Conservation (phyloP, 2,113 vertebrate genomes). For the Lynx canadensis region DNA sequence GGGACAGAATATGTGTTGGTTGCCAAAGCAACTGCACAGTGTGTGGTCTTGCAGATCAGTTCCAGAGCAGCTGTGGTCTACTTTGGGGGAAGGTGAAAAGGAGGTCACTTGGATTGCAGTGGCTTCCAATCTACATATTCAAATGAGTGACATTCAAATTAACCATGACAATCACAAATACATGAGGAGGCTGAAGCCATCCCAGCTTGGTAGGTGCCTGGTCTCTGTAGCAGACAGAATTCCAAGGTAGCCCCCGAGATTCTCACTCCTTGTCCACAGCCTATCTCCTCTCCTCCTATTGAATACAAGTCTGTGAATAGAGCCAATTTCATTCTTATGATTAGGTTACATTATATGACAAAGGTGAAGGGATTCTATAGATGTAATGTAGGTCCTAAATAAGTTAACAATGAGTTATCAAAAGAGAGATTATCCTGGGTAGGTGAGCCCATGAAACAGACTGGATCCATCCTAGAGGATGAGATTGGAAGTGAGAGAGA, state of each 20-base stretch:
- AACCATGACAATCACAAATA: background rate
- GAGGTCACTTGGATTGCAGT: slow-evolving; percentile 5
- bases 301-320: background rate
- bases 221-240: background rate
- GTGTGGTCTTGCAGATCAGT: background rate
- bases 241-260: background rate
- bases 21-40: slow-evolving; percentile 48
- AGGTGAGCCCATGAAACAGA: background rate
- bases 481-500: background rate
- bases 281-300: background rate
- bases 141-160: background rate
- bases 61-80: slow-evolving; percentile 41
- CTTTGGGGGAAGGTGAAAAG: background rate
- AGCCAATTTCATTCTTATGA: background rate
- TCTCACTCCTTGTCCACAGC: background rate
- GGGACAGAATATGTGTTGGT: background rate
- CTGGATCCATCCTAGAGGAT: background rate
- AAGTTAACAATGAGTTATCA: background rate
- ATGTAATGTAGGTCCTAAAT: background rate
- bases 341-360: background rate
- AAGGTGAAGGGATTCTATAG: background rate
- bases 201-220: background rate
- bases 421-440: background rate
- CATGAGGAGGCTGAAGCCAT: background rate
- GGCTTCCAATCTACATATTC: background rate